Conservation (phyloP, 2,113 vertebrate genomes). For the Urocitellus parryii region DNA sequence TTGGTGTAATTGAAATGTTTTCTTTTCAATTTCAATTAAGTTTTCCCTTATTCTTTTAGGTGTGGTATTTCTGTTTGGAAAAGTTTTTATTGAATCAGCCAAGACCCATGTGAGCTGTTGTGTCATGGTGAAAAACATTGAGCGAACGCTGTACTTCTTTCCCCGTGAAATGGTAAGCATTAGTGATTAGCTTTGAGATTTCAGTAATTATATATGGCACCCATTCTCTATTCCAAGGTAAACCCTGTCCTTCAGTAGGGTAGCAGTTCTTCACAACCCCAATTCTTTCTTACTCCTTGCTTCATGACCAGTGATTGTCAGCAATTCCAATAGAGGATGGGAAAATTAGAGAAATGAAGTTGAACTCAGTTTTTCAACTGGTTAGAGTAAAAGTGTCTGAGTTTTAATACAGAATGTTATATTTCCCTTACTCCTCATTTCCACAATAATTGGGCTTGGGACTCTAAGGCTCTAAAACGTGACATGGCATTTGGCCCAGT, state of each 20-base stretch:
- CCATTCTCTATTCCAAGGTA: background rate
- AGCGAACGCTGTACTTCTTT: constrained; percentile 95
- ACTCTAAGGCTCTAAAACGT: no score
- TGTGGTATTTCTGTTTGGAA: constrained; percentile 97
- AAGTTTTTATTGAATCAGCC: constrained; percentile 96
- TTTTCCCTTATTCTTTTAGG: constrained; percentile 86
- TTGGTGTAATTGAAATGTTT: constrained; percentile 12
- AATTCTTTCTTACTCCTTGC: background rate
- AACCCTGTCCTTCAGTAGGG: background rate
- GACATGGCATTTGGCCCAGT: no score
- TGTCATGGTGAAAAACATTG: constrained; percentile 95
- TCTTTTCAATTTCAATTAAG: constrained; percentile 7
- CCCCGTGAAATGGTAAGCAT: constrained; percentile 94
- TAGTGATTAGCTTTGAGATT: constrained; percentile 48
- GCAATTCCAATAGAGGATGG: background rate
- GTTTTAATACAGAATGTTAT: constrained; percentile 4
- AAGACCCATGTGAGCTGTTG: constrained; percentile 95
- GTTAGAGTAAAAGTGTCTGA: background rate
- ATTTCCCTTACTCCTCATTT: no score
- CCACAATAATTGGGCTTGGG: no score
- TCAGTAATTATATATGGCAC: background rate
- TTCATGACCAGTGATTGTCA: constrained; percentile 15
- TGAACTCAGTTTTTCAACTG: constrained; percentile 34
- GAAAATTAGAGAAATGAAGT: constrained; percentile 60
- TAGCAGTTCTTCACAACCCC: background rate